Evolutionary conservation across 2,888 invertebrate genomes (phyloP), one percentile per base, ranked within the genome.

Genomic region (Troides helena): DNA sequence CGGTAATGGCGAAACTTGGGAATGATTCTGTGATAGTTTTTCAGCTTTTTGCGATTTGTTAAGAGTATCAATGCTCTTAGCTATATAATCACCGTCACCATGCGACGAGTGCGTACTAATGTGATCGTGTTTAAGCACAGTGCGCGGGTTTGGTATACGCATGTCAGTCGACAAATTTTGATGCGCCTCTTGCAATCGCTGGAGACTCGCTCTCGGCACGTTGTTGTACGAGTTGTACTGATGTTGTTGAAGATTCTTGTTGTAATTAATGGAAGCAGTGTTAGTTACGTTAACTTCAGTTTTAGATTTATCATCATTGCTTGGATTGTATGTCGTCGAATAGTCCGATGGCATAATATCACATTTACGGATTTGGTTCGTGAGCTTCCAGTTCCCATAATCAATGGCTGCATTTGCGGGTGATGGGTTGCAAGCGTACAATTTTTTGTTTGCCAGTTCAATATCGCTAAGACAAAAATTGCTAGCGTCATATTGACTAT

Each of bases 381-480:
- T 71, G 74, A 88, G 82, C 76, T 90, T 92, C 91, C 91, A 92
- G 74, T 88, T 91, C 21, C 90, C 90, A 73, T 90, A 92, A 75
- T 92, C 89, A 59, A 91, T 76, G 6, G 87, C 86, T 57, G 84
- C 74, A 7, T 83, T 73, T 12, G 87, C 74, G n/a, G 87, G 65
- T n/a, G 83, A 72, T 1, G 84, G 73, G 73, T 81, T 89, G 74
- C 86, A 82, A 23, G 85, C 78, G 77, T 87, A 92, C 18, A 92
- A 75, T 73, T 92, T 92, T 71, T 92, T 92, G 72, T 91, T 92
- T 0, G 91, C 90, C 58, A 88, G 59, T 74, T 92, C 92, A 72
- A 92, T 91, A 68, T 92, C 92, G 71, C 82, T 90, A n/a, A 92
- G 79, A 5, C 90, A 89, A 76, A 90, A 92, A 71, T 84, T 87